Percentiles rank a stretch among this genome's conserved stretches.
phyloP scores from a whole-genome alignment of 2,888 invertebrate genomes.

The Ichneumon xanthorius region DNA sequence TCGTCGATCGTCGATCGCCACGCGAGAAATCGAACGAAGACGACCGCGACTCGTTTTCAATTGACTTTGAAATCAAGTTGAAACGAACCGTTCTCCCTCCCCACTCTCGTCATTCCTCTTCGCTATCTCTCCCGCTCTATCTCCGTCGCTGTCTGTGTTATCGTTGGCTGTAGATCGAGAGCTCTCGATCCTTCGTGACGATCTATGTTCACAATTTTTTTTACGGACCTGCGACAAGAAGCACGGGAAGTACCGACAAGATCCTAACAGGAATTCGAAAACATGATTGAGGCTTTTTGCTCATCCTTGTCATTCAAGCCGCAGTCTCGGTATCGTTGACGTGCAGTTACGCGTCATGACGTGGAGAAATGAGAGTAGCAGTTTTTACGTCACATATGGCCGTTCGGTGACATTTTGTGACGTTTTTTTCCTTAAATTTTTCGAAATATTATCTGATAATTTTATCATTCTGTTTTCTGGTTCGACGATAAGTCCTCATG shows the following conservation, averaged over 20 bases:
- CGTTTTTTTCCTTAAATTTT: background rate
- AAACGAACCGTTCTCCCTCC: slow-evolving; percentile 41
- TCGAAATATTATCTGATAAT: too few species aligned
- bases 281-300: slow-evolving; percentile 34
- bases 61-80: slow-evolving; percentile 65
- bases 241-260: slow-evolving; percentile 21
- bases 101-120: slow-evolving; percentile 14
- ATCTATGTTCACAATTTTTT: slow-evolving; percentile 25
- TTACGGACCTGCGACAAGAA: background rate
- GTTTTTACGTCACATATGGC: background rate
- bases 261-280: slow-evolving; percentile 50
- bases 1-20: slow-evolving; percentile 45
- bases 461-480: background rate
- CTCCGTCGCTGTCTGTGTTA: slow-evolving; percentile 65
- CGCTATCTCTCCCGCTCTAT: slow-evolving; percentile 56
- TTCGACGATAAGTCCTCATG: background rate
- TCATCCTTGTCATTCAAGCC: slow-evolving; percentile 20
- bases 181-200: slow-evolving; percentile 70
- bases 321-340: background rate
- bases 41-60: slow-evolving; percentile 60
- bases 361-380: background rate
- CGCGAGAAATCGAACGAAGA: slow-evolving; percentile 62
- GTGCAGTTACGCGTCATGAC: background rate
- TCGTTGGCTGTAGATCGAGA: slow-evolving; percentile 72
- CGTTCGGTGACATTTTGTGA: background rate